Evolutionary conservation across 2,113 vertebrate genomes (phyloP).

Genomic region (Isurus oxyrinchus): DNA sequence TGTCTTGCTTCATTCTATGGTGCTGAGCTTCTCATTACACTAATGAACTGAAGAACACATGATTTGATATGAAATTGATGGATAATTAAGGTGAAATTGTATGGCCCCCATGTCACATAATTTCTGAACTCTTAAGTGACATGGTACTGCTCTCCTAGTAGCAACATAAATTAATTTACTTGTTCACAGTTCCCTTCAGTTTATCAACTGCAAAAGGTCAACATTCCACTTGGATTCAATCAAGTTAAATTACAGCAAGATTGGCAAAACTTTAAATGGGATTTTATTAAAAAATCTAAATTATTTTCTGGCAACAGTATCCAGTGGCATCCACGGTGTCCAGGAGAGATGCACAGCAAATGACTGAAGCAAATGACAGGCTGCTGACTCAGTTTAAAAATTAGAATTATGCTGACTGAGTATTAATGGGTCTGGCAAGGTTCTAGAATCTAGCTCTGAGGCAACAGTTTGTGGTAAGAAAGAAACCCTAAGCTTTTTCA

Average conservation of each 20-base stretch:
- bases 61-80: not conserved
- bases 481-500: not conserved
- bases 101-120: not conserved
- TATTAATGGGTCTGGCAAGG: not conserved
- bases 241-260: not conserved
- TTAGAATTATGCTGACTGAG: not conserved
- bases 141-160: not conserved
- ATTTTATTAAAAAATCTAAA: not conserved
- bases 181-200: not conserved
- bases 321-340: not conserved
- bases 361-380: not conserved
- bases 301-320: not conserved
- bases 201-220: not conserved
- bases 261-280: not conserved
- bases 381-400: not conserved
- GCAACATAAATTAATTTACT: not conserved
- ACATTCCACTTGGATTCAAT: not conserved
- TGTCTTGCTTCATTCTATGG: not conserved
- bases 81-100: not conserved
- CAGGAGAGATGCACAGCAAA: not conserved
- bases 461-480: not conserved
- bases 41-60: not conserved
- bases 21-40: not conserved
- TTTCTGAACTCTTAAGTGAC: not conserved
- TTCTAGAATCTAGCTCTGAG: not conserved